Evolutionary conservation across 2,797 vertebrate species (phyloP).

Genomic region (Muscicapa striata): DNA sequence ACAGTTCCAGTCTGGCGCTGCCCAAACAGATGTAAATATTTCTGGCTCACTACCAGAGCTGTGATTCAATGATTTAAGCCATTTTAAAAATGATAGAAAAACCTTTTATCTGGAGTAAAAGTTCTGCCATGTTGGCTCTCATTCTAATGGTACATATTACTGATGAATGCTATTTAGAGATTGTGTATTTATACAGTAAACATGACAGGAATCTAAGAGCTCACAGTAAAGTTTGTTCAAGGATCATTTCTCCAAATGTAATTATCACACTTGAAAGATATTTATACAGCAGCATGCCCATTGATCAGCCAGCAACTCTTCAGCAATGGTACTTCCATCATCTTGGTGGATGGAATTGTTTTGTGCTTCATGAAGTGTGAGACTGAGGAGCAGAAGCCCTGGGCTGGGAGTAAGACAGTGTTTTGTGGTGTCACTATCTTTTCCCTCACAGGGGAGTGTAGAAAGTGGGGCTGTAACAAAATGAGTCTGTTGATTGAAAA

Average conservation of each 20-base stretch:
- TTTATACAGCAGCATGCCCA: not conserved
- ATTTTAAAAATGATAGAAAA: constrained; percentile 15
- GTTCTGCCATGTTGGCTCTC: not conserved
- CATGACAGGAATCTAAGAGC: not conserved
- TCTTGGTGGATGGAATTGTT: not conserved
- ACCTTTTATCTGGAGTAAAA: not conserved
- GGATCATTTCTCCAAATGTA: not conserved
- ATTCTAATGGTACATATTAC: not conserved
- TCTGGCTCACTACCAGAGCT: not conserved
- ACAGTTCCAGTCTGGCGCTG: not conserved
- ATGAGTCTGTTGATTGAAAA: not conserved
- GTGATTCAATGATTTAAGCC: constrained; percentile 3
- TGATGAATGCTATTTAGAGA: not conserved
- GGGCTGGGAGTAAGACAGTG: not conserved
- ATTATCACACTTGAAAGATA: not conserved
- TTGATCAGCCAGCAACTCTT: not conserved
- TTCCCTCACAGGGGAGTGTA: not conserved
- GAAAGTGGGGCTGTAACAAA: not conserved
- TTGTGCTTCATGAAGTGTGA: not conserved
- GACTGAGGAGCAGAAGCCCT: not conserved
- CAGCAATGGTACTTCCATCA: not conserved
- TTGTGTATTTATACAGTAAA: not conserved
- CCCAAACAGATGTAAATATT: not conserved
- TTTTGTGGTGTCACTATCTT: not conserved
- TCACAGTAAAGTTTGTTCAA: not conserved